Evolutionary conservation across 2,113 vertebrate species (phyloP), one percentile per base, ranked within the genome.

Genomic region (Semicossyphus pulcher): DNA sequence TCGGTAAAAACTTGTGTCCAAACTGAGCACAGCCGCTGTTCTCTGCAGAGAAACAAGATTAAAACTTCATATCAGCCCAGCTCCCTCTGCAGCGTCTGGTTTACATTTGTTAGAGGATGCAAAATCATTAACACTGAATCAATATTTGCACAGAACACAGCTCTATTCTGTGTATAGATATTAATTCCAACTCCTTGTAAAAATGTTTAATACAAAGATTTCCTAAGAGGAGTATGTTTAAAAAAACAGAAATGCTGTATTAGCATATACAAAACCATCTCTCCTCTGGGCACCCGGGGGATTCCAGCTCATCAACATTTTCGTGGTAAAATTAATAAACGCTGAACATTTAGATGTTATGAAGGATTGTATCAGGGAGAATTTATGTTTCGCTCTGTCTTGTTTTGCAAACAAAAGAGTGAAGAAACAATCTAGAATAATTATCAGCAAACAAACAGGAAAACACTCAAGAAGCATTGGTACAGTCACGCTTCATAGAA

Each of bases 71-170:
- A 54, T 21, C 32, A 47, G 11, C n/a, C 42, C 7, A n/a, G 37
- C 5, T 36, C 11, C 25, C 32, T 54, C 31, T 11, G 34, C 20
- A n/a, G 29, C 47, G 5, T 48, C 16, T 47, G 54, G 39, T 54
- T 74, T 62, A 54, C 58, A 64, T 65, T 47, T 47, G 12, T 75
- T 32, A 44, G 8, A 23, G 29, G 59, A 59, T 41, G 63, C 15
- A 48, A 83, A 87, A 32, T 59, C 28, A 61, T 67, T 51, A 20
- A 10, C 48, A 78, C 25, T 54, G 4, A 48, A 66, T 77, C 74
- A 69, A 78, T 65, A 74, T 69, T 81, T 65, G 45, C 29, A 37
- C 10, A 18, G 45, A 54, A n/a, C n/a, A n/a, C n/a, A n/a, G n/a
- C n/a, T n/a, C n/a, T n/a, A n/a, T n/a, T n/a, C n/a, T n/a, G n/a